Evolutionary conservation across 2,888 invertebrate genomes (phyloP).

Genomic region (Eristalis pertinax): DNA sequence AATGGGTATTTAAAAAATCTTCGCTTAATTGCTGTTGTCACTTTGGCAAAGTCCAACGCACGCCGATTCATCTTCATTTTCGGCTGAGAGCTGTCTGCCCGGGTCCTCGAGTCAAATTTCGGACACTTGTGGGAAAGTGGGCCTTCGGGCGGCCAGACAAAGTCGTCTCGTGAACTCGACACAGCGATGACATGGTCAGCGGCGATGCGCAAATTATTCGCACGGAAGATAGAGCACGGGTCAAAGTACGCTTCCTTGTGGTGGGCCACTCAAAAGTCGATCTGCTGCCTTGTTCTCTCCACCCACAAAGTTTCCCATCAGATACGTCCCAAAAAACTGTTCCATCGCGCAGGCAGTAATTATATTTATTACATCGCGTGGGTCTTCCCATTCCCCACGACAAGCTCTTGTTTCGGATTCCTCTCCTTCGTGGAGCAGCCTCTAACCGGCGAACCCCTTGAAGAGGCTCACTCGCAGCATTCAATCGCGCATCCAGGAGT

Average conservation of each 20-base stretch:
- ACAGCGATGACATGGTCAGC: no score
- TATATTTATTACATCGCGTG: conserved; percentile 46
- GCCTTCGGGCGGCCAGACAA: neutral
- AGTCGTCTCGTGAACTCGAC: neutral
- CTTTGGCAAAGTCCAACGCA: neutral
- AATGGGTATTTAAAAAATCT: conserved; percentile 17
- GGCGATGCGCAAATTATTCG: neutral
- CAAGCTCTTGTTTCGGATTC: conserved; percentile 24
- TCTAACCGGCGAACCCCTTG: neutral
- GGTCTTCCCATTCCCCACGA: conserved; percentile 16
- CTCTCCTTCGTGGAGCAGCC: conserved; percentile 10
- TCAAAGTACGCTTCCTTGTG: neutral
- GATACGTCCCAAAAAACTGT: neutral
- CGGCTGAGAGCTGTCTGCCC: neutral
- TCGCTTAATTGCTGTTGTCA: conserved; percentile 14
- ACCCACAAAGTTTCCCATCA: neutral
- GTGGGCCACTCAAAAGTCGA: neutral
- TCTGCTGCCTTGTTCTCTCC: neutral
- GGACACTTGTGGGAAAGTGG: neutral
- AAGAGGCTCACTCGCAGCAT: conserved; percentile 32
- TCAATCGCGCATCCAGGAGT: conserved; percentile 38
- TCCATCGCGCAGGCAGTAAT: conserved; percentile 45
- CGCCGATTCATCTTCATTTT: neutral
- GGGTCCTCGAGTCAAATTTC: neutral
- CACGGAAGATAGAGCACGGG: neutral